Evolutionary conservation across 2,113 vertebrate species (phyloP).

Genomic region (Tauraco erythrolophus): DNA sequence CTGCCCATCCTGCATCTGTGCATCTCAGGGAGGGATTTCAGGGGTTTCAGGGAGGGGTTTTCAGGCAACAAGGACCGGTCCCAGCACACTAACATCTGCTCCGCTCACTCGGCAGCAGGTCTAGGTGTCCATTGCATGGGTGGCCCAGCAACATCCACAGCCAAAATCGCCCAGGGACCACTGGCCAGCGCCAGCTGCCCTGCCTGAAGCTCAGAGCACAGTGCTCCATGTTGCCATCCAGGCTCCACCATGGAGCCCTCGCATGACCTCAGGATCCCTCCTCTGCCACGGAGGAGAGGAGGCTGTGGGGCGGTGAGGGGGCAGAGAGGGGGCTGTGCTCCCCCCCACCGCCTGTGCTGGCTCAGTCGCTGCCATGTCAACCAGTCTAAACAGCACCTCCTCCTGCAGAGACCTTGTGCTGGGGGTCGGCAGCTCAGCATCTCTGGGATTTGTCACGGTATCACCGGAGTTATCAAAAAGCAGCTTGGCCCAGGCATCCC

Average conservation of each 20-base stretch:
- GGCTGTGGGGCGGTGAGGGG: neutral
- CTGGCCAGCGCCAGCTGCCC: neutral
- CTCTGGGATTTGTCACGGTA: neutral
- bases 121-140: neutral
- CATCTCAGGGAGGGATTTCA: no score
- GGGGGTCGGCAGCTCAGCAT: neutral
- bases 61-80: neutral
- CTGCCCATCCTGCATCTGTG: accelerated
- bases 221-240: neutral
- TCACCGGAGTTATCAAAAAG: neutral
- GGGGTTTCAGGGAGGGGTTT: neutral
- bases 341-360: neutral
- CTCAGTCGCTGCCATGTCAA: neutral
- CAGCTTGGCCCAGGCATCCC: neutral
- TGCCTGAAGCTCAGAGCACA: accelerated
- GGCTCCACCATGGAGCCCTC: neutral
- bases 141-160: neutral
- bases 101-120: neutral
- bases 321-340: neutral
- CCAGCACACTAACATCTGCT: neutral
- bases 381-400: constrained; percentile 50
- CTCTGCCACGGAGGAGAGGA: neutral
- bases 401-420: neutral
- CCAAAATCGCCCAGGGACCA: neutral
- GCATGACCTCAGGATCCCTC: neutral